A percentile compares a stretch with the other conserved stretches of the same genome.
These are phyloP conservation scores for Paracyclopina nana DNA, from an alignment of 1,140 invertebrate genomes.

Conservation along the genomic window DNA sequence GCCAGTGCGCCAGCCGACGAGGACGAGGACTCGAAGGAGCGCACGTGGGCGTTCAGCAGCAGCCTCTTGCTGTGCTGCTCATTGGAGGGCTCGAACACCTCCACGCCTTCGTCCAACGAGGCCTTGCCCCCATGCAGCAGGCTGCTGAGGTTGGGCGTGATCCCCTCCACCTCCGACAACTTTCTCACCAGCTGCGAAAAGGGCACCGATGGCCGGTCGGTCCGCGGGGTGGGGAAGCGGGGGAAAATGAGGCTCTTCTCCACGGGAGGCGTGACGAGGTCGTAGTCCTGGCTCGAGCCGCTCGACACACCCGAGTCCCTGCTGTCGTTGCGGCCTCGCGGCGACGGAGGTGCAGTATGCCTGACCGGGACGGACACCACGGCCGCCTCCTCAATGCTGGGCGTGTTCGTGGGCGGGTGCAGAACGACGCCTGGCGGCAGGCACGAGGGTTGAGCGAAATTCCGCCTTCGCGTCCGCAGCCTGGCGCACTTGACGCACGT, in stretches of 20 bases:
- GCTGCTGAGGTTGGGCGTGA: background rate
- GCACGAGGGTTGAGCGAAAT: constrained; percentile 8
- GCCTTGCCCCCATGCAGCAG: constrained; percentile 17
- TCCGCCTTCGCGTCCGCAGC: constrained; percentile 3
- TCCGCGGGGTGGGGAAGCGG: background rate
- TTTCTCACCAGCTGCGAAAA: constrained; percentile 11
- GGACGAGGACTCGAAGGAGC: constrained; percentile 17
- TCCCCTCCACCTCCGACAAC: constrained; percentile 12
- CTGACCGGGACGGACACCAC: no score
- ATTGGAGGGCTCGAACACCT: constrained; percentile 25
- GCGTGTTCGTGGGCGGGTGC: no score
- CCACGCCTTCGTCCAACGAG: constrained; percentile 31
- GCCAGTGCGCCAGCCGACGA: constrained; percentile 18
- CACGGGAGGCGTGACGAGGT: constrained; percentile 6
- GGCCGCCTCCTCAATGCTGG: no score
- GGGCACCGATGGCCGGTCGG: background rate
- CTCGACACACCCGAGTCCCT: constrained; percentile 8
- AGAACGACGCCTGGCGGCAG: background rate
- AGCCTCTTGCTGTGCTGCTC: constrained; percentile 13
- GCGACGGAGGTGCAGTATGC: background rate
- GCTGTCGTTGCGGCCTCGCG: background rate
- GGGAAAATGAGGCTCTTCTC: background rate
- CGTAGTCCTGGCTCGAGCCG: constrained; percentile 12
- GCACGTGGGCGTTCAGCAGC: constrained; percentile 3
- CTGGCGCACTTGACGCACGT: constrained; percentile 14